A percentile compares a stretch with the other conserved stretches of the same genome.
phyloP scores from a whole-genome alignment of 2,888 invertebrate genomes.

The Sarcophaga subvicina region DNA sequence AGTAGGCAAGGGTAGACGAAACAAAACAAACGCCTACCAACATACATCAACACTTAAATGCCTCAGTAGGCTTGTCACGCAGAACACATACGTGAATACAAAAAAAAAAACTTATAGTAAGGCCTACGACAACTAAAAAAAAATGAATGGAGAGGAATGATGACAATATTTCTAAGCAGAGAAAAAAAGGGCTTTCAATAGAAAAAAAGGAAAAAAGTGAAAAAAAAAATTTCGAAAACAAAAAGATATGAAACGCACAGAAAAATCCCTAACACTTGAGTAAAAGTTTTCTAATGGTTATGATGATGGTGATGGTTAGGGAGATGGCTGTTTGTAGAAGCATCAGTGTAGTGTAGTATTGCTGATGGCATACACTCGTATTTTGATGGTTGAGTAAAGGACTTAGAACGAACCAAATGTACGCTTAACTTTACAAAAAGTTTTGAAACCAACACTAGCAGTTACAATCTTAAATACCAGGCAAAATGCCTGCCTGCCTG shows the following conservation, averaged over 20 bases:
- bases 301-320: neutral
- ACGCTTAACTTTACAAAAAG: neutral
- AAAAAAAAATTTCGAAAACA: neutral
- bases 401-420: too few species aligned
- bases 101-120: neutral
- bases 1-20: neutral
- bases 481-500: constrained; percentile 71
- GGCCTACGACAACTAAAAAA: constrained; percentile 17
- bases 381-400: too few species aligned
- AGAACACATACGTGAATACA: neutral
- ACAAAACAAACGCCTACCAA: constrained; percentile 56
- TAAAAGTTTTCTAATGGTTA: constrained; percentile 49
- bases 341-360: too few species aligned
- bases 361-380: too few species aligned
- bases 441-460: neutral
- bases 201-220: constrained; percentile 22
- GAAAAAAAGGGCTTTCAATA: neutral
- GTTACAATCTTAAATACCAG: constrained; percentile 11
- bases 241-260: constrained; percentile 25
- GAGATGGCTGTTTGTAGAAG: neutral
- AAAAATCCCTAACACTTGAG: constrained; percentile 66
- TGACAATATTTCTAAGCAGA: constrained; percentile 46
- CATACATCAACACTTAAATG: constrained; percentile 53
- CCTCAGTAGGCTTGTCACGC: constrained; percentile 46
- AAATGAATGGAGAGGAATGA: constrained; percentile 5